phyloP scores from a whole-genome alignment of 2,113 vertebrate genomes.

The Mesembrinibis cayennensis region DNA sequence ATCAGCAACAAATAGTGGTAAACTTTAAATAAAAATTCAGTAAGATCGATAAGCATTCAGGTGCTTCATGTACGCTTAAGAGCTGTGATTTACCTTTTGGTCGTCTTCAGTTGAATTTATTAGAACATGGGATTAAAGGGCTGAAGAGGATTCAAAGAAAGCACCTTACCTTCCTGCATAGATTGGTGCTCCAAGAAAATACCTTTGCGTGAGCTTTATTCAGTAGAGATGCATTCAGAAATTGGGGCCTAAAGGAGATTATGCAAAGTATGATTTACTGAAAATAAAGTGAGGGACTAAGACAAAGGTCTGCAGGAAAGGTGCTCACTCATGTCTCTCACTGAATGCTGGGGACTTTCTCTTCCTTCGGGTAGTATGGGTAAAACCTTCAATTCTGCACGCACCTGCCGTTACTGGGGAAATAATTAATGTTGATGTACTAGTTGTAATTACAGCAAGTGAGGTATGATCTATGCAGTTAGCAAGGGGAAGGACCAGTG shows the following conservation, averaged over 20 bases:
- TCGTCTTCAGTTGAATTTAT: neutral
- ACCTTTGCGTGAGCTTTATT: neutral
- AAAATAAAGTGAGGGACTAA: neutral
- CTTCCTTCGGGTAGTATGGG: neutral
- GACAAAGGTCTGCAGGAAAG: neutral
- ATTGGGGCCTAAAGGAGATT: neutral
- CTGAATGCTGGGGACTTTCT: neutral
- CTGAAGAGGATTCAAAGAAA: neutral
- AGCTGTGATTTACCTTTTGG: neutral
- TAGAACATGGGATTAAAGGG: neutral
- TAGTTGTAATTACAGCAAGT: slow-evolving; percentile 28
- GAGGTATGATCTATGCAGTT: neutral
- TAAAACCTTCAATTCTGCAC: neutral
- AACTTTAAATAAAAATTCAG: neutral
- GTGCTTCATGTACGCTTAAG: neutral
- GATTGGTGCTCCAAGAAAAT: neutral
- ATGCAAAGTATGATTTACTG: neutral
- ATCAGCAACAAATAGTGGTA: neutral
- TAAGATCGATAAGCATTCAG: neutral
- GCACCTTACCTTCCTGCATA: neutral
- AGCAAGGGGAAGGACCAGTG: neutral
- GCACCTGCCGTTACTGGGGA: neutral
- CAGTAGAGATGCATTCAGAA: neutral
- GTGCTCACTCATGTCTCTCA: neutral
- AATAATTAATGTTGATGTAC: slow-evolving; percentile 24